Evolutionary conservation across 1,140 invertebrate genomes (phyloP).

Genomic region (Neodiprion lecontei): DNA sequence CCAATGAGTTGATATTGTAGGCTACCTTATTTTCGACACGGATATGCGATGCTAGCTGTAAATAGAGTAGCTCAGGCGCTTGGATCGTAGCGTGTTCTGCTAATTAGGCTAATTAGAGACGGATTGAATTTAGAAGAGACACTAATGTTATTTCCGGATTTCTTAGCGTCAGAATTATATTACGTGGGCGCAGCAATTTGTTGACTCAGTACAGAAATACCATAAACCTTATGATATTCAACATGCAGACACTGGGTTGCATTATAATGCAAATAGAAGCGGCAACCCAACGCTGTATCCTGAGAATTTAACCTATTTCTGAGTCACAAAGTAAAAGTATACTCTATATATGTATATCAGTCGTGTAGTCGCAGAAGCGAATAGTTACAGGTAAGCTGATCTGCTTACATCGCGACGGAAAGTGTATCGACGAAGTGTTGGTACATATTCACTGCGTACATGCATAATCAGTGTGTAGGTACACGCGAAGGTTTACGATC

Average conservation of each 20-base stretch:
- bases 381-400: background rate
- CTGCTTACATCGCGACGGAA: background rate
- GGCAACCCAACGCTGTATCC: background rate
- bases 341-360: background rate
- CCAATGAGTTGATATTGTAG: too few species aligned
- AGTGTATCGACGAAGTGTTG: background rate
- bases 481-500: background rate
- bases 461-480: background rate
- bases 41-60: too few species aligned
- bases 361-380: background rate
- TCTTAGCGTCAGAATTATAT: too few species aligned
- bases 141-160: too few species aligned
- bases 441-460: background rate
- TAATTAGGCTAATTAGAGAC: too few species aligned
- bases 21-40: too few species aligned
- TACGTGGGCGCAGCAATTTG: too few species aligned
- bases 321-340: constrained; percentile 15
- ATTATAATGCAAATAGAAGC: too few species aligned
- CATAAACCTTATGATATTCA: background rate
- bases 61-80: too few species aligned
- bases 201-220: too few species aligned
- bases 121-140: too few species aligned
- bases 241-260: background rate
- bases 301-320: constrained; percentile 11
- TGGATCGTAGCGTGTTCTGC: too few species aligned